Evolutionary conservation across 2,797 vertebrate species (phyloP).

Genomic region (Orestias chungarensis): DNA sequence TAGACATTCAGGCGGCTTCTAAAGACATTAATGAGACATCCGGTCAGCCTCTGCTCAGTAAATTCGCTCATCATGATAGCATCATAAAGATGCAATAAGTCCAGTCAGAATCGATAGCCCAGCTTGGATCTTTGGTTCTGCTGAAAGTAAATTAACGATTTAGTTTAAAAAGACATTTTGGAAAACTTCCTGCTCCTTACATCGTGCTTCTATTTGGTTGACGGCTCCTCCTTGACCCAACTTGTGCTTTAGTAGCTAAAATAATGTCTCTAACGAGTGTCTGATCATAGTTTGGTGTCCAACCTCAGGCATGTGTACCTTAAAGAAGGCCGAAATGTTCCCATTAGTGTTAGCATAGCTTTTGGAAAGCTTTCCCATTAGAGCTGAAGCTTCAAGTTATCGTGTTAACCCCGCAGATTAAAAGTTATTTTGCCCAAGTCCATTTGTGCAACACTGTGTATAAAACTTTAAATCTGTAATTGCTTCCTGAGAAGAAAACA

Average conservation of each 20-base stretch:
- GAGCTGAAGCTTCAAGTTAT: not conserved
- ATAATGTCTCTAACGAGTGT: not conserved
- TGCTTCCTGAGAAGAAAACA: not conserved
- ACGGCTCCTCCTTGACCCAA: not conserved
- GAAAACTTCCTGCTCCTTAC: not conserved
- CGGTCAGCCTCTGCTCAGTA: too few species aligned
- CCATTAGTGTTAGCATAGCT: not conserved
- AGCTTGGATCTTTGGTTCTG: not conserved
- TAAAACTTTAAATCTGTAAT: not conserved
- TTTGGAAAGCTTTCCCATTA: not conserved
- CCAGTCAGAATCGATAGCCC: not conserved
- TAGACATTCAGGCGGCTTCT: too few species aligned
- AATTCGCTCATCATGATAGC: too few species aligned
- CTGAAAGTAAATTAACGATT: not conserved
- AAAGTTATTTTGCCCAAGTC: not conserved
- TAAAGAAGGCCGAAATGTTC: not conserved
- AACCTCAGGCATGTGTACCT: not conserved
- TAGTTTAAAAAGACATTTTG: not conserved
- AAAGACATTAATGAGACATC: too few species aligned
- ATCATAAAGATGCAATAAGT: not conserved
- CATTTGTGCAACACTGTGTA: not conserved
- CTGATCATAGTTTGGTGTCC: not conserved
- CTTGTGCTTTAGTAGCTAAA: not conserved
- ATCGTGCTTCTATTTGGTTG: not conserved
- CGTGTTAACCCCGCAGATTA: not conserved